Evolutionary conservation across 2,113 vertebrate species (phyloP).

Genomic region (Rhinolophus ferrumequinum): DNA sequence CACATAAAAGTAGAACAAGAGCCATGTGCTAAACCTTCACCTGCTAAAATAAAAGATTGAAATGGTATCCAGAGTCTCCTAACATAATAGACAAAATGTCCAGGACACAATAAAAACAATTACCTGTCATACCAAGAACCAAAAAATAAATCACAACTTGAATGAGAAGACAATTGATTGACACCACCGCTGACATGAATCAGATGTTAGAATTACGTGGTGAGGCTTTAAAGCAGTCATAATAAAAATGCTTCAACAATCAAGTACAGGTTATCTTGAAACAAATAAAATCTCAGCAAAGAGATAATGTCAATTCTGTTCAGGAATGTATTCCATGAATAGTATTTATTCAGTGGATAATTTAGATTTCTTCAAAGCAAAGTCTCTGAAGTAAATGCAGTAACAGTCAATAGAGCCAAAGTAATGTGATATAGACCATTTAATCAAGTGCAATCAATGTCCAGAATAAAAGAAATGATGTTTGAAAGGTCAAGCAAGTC

Average conservation of each 20-base stretch:
- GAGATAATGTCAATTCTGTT: not conserved
- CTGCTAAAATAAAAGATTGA: not conserved
- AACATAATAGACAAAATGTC: not conserved
- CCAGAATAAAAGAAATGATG: slow-evolving; percentile 28
- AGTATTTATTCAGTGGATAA: not conserved
- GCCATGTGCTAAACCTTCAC: not conserved
- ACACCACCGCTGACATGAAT: not conserved
- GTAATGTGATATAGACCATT: not conserved
- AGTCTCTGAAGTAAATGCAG: slow-evolving; percentile 37
- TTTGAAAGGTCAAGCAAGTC: slow-evolving; percentile 3
- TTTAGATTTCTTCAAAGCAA: slow-evolving; percentile 55
- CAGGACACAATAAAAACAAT: not conserved
- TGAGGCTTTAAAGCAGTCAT: slow-evolving; percentile 8
- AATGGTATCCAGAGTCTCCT: not conserved
- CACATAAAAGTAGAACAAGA: not conserved
- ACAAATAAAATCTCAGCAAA: slow-evolving; percentile 24
- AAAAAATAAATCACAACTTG: not conserved
- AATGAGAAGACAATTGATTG: not conserved
- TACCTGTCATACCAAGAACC: not conserved
- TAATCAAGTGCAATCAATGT: not conserved
- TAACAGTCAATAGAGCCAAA: not conserved
- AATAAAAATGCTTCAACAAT: not conserved
- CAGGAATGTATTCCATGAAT: not conserved
- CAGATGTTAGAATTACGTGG: not conserved
- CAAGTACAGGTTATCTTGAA: not conserved